Conservation (phyloP, 2,113 vertebrate genomes). For the Terrapene triunguis region DNA sequence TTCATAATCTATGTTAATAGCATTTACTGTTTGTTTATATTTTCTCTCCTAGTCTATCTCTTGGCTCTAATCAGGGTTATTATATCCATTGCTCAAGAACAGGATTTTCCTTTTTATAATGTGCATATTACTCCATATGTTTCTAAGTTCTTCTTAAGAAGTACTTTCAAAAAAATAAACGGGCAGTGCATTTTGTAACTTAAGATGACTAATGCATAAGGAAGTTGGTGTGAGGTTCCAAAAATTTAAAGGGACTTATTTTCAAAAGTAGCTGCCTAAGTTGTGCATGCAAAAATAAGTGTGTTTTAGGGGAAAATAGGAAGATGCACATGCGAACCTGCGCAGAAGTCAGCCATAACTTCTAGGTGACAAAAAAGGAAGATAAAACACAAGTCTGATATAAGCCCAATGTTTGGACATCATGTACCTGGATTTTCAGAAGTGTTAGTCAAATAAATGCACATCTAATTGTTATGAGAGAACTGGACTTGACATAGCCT, state of each 20-base stretch:
- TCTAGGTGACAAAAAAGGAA: not conserved
- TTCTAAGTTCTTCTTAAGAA: slow-evolving; percentile 18
- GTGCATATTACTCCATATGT: not conserved
- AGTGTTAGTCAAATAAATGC: slow-evolving; percentile 13
- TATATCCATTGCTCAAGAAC: not conserved
- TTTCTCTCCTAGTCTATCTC: not conserved
- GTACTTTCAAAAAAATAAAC: slow-evolving; percentile 13
- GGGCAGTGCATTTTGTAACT: not conserved
- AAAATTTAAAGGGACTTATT: slow-evolving; percentile 18
- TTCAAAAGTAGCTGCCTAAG: not conserved
- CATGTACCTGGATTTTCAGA: not conserved
- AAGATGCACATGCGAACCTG: not conserved
- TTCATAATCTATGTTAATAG: not conserved
- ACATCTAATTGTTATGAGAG: not conserved
- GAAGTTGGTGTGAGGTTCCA: slow-evolving; percentile 31
- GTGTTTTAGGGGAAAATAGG: not conserved
- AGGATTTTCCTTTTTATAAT: not conserved
- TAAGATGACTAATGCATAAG: not conserved
- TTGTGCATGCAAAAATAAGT: not conserved
- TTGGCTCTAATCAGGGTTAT: not conserved
- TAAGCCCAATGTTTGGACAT: not conserved
- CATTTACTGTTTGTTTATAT: not conserved
- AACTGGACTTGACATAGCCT: too few relatives aligned
- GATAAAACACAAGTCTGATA: not conserved
- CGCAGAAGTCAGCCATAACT: not conserved